Percentiles rank a stretch among this genome's conserved stretches.
These are phyloP conservation scores for Apamea anceps DNA, from an alignment of 2,888 invertebrate genomes.

Conservation along the genomic window DNA sequence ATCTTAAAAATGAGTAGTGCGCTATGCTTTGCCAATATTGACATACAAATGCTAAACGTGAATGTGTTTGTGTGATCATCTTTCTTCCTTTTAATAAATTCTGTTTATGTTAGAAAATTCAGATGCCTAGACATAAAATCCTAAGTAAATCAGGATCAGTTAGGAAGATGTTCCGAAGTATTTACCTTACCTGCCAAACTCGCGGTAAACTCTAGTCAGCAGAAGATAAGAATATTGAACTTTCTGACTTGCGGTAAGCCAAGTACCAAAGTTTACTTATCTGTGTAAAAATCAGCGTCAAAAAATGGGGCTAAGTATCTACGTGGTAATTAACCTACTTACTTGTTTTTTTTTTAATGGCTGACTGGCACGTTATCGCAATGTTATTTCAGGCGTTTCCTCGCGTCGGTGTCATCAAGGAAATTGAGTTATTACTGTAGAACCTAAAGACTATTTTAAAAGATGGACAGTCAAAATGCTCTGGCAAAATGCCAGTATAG, in stretches of 20 bases:
- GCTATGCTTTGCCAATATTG: too few species aligned
- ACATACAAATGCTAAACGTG: too few species aligned
- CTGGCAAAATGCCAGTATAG: background rate
- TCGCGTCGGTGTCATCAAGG: background rate
- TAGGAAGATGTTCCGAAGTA: slow-evolving; percentile 25
- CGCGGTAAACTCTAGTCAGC: slow-evolving; percentile 28
- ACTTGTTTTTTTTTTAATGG: slow-evolving; percentile 30
- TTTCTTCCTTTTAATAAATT: background rate
- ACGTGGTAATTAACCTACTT: slow-evolving; percentile 24
- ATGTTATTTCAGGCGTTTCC: slow-evolving; percentile 16
- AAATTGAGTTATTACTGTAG: background rate
- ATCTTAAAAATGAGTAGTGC: too few species aligned
- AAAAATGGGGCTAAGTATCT: slow-evolving; percentile 14
- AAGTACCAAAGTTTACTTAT: slow-evolving; percentile 45
- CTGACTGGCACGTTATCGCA: slow-evolving; percentile 9
- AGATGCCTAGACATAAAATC: background rate
- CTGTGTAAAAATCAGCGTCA: slow-evolving; percentile 25
- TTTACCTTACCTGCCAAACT: slow-evolving; percentile 39
- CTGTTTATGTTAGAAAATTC: background rate
- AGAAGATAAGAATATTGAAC: slow-evolving; percentile 50
- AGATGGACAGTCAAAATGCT: background rate
- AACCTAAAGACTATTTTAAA: background rate
- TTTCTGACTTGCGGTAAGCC: slow-evolving; percentile 26
- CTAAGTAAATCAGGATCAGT: slow-evolving; percentile 10
- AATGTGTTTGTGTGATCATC: too few species aligned